phyloP scores from a whole-genome alignment of 2,113 vertebrate species.

The Aptenodytes patagonicus region DNA sequence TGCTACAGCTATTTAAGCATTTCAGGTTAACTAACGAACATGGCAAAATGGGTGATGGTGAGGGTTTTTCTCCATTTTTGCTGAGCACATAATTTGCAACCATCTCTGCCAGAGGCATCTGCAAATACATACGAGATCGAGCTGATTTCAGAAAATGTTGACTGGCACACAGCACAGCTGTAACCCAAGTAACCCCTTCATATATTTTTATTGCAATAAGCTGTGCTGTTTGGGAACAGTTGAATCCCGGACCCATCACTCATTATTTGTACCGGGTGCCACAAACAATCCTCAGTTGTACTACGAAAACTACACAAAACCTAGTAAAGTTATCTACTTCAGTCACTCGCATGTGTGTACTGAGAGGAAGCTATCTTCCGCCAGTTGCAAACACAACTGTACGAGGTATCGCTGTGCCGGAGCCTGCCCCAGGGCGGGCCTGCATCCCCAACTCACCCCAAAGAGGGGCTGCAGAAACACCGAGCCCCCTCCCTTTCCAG shows the following conservation, averaged over 20 bases:
- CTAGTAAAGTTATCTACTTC: rapidly evolving
- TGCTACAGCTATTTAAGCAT: background rate
- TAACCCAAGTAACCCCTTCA: background rate
- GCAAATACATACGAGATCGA: background rate
- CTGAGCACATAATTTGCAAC: background rate
- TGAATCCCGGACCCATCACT: background rate
- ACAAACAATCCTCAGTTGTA: background rate
- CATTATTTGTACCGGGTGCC: background rate
- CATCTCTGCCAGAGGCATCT: background rate
- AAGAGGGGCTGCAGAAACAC: background rate
- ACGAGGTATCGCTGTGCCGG: rapidly evolving
- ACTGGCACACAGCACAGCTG: background rate
- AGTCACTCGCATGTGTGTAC: rapidly evolving
- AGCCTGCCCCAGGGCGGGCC: rapidly evolving
- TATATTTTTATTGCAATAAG: background rate
- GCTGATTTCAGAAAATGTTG: background rate
- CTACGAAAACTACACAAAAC: background rate
- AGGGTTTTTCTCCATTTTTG: background rate
- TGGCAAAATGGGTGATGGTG: background rate
- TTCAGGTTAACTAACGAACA: background rate
- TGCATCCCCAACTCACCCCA: rapidly evolving
- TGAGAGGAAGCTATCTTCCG: background rate
- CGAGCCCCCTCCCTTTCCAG: background rate
- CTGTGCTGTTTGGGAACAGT: background rate
- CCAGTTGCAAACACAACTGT: rapidly evolving